Conservation (phyloP, 2,888 invertebrate genomes). For the Gasteruption jaculator region DNA sequence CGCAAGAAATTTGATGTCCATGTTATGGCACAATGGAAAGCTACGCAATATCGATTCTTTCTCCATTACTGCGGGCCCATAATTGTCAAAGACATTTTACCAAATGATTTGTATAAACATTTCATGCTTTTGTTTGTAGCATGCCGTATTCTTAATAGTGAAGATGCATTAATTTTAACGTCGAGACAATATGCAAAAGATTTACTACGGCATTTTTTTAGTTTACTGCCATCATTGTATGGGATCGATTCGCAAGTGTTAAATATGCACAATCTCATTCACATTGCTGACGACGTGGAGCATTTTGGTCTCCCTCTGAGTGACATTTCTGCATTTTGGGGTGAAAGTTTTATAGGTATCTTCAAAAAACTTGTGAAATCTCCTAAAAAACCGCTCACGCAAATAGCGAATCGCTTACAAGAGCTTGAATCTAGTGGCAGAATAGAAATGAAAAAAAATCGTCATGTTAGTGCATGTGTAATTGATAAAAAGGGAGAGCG, state of each 20-base stretch:
- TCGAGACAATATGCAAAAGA: constrained; percentile 16
- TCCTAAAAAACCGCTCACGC: constrained; percentile 14
- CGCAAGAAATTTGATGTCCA: constrained; percentile 21
- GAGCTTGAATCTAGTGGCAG: too few relatives aligned
- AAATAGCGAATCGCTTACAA: constrained; percentile 17
- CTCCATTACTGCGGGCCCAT: constrained; percentile 20
- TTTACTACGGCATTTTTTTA: constrained; percentile 18
- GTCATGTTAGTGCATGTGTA: not conserved
- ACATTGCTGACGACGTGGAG: constrained; percentile 23
- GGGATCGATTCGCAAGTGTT: constrained; percentile 22
- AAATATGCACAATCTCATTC: constrained; percentile 22
- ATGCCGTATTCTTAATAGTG: constrained; percentile 18
- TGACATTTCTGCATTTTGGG: constrained; percentile 22
- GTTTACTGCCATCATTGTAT: constrained; percentile 20
- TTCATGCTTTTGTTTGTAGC: constrained; percentile 19
- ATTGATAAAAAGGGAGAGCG: too few relatives aligned
- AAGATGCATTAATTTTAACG: constrained; percentile 11
- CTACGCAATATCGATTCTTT: constrained; percentile 25
- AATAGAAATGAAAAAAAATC: constrained; percentile 9
- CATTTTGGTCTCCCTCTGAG: constrained; percentile 16
- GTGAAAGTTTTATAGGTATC: constrained; percentile 23
- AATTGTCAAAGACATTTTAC: constrained; percentile 17
- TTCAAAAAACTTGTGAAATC: constrained; percentile 19
- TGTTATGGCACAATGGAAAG: constrained; percentile 23
- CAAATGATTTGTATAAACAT: constrained; percentile 18